Evolutionary conservation across 2,113 vertebrate genomes (phyloP).

Genomic region (Rhynchopsitta pachyrhyncha): DNA sequence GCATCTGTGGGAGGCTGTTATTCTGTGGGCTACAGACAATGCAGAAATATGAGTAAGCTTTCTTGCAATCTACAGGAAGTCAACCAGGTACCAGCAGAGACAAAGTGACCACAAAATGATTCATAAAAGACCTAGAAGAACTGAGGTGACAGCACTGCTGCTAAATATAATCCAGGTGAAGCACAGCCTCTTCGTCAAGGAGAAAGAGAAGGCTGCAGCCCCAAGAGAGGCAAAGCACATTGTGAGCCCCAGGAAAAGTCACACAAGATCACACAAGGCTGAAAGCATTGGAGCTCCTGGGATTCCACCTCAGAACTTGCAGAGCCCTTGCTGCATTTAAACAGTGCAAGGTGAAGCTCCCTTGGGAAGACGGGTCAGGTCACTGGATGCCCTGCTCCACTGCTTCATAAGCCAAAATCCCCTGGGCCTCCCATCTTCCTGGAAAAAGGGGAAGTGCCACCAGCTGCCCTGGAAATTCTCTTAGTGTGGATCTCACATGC

Average conservation of each 20-base stretch:
- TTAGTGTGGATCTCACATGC: conserved; percentile 31
- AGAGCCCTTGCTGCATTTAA: not conserved
- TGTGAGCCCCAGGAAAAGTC: not conserved
- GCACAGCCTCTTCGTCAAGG: not conserved
- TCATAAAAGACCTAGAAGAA: not conserved
- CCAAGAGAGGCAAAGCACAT: not conserved
- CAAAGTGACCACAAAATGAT: conserved; percentile 51
- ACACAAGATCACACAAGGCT: not conserved
- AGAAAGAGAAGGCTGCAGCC: not conserved
- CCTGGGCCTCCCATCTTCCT: not conserved
- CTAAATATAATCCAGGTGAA: conserved; percentile 35
- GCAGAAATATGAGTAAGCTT: conserved; percentile 7
- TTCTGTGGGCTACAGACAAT: not conserved
- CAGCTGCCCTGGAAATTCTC: conserved; percentile 61
- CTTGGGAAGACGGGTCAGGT: not conserved
- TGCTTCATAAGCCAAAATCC: not conserved
- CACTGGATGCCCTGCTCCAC: not conserved
- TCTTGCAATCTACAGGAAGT: conserved; percentile 42
- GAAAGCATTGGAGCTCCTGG: not conserved
- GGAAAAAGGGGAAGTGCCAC: conserved; percentile 45
- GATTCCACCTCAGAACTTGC: not conserved
- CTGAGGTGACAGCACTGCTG: not conserved
- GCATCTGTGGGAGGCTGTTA: not conserved
- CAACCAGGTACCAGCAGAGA: conserved; percentile 18
- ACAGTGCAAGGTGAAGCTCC: not conserved